Evolutionary conservation across 2,888 invertebrate genomes (phyloP).

Genomic region (Pterobdella sp.): DNA sequence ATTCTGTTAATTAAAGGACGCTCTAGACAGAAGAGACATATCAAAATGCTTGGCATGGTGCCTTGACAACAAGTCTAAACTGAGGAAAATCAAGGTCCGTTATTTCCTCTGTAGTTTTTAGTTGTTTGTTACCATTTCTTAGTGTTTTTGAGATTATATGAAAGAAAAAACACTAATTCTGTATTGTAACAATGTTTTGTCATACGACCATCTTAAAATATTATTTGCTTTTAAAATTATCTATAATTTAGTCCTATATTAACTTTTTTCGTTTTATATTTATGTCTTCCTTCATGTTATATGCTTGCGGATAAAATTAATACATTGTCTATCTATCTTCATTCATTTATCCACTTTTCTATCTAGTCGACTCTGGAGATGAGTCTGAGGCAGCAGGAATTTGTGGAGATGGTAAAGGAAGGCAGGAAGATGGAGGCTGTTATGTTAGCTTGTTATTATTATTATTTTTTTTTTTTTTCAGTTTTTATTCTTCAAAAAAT

Average conservation of each 20-base stretch:
- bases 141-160: too few species aligned
- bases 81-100: constrained; percentile 70
- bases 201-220: too few species aligned
- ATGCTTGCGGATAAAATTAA: neutral
- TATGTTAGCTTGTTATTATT: too few species aligned
- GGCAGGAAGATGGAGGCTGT: constrained; percentile 84
- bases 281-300: neutral
- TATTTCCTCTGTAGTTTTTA: neutral
- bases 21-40: constrained; percentile 72
- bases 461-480: too few species aligned
- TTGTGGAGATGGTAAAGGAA: constrained; percentile 81
- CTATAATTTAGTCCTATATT: neutral
- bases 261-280: neutral
- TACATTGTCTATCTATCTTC: neutral
- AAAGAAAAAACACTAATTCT: too few species aligned
- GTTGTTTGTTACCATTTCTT: too few species aligned
- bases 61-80: constrained; percentile 87
- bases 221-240: too few species aligned
- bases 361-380: constrained; percentile 79
- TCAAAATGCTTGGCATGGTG: constrained; percentile 86
- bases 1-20: neutral
- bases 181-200: too few species aligned
- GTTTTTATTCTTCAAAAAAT: too few species aligned
- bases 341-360: neutral
- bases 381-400: constrained; percentile 83